These are phyloP conservation scores for Aspiorhynchus laticeps DNA, from an alignment of 2,113 vertebrate species.

Conservation along the genomic window DNA sequence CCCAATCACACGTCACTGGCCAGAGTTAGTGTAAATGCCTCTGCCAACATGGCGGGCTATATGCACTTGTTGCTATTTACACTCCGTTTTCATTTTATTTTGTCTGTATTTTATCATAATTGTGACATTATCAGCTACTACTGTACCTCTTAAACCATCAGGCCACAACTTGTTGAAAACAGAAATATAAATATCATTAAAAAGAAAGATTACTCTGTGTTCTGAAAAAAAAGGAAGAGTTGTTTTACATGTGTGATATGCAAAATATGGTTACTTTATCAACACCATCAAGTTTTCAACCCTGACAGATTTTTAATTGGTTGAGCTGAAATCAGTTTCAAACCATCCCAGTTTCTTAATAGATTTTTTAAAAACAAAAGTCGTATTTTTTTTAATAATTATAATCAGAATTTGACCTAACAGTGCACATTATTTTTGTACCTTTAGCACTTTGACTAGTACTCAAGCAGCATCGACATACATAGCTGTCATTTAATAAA, in stretches of 20 bases:
- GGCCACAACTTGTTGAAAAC: neutral
- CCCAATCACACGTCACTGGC: no score
- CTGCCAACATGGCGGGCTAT: no score
- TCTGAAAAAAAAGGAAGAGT: neutral
- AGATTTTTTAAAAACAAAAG: neutral
- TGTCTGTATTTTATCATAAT: no score
- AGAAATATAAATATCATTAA: neutral
- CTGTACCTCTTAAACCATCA: neutral
- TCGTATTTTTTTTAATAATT: neutral
- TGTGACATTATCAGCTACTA: no score
- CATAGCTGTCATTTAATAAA: neutral
- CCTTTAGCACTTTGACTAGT: neutral
- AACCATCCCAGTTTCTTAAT: neutral
- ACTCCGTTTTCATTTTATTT: no score
- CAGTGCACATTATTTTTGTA: no score
- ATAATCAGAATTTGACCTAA: neutral
- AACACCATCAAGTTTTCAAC: neutral
- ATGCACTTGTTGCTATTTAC: no score
- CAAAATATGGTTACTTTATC: neutral
- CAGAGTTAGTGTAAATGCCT: no score
- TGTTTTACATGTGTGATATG: neutral
- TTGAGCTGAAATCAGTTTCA: neutral
- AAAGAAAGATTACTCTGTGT: neutral
- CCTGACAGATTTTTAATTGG: no score
- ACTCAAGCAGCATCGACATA: neutral